Percentiles rank a stretch among this genome's conserved stretches.
These are phyloP conservation scores for Champsocephalus esox DNA, from an alignment of 2,797 vertebrate species.

Conservation along the genomic window DNA sequence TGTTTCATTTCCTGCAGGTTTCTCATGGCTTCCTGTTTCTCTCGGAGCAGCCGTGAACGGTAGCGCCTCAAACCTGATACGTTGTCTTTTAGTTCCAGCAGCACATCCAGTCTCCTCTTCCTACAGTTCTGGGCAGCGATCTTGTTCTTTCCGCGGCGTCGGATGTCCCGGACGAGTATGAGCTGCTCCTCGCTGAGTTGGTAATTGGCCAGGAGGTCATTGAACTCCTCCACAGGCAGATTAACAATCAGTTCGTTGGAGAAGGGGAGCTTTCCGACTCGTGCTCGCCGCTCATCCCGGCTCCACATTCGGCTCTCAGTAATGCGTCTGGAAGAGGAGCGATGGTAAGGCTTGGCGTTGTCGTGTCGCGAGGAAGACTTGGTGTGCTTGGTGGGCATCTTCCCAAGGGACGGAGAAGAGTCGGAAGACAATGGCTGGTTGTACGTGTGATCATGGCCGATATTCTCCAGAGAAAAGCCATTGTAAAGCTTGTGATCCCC, in stretches of 20 bases:
- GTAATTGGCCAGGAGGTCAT: conserved; percentile 89
- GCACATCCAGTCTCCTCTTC: conserved; percentile 90
- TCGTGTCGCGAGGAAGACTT: conserved; percentile 56
- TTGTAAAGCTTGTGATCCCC: conserved; percentile 85
- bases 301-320: conserved; percentile 84
- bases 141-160: conserved; percentile 97
- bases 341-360: conserved; percentile 67
- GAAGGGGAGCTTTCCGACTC: conserved; percentile 92
- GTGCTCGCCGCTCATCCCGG: conserved; percentile 89
- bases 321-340: conserved; percentile 42
- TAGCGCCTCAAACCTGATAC: conserved; percentile 88
- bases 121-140: conserved; percentile 97
- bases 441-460: conserved; percentile 96
- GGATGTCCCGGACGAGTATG: conserved; percentile 91
- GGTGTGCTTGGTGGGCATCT: conserved; percentile 74
- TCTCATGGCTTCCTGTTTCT: conserved; percentile 90
- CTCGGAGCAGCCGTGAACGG: conserved; percentile 87
- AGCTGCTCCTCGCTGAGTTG: conserved; percentile 91
- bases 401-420: conserved; percentile 20
- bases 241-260: conserved; percentile 93
- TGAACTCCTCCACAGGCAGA: conserved; percentile 95
- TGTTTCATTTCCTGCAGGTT: conserved; percentile 92
- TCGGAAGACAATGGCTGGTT: conserved; percentile 83
- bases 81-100: conserved; percentile 87
- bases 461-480: conserved; percentile 87